These are phyloP conservation scores for Myocastor coypus DNA, from an alignment of 2,113 vertebrate species.

Conservation along the genomic window DNA sequence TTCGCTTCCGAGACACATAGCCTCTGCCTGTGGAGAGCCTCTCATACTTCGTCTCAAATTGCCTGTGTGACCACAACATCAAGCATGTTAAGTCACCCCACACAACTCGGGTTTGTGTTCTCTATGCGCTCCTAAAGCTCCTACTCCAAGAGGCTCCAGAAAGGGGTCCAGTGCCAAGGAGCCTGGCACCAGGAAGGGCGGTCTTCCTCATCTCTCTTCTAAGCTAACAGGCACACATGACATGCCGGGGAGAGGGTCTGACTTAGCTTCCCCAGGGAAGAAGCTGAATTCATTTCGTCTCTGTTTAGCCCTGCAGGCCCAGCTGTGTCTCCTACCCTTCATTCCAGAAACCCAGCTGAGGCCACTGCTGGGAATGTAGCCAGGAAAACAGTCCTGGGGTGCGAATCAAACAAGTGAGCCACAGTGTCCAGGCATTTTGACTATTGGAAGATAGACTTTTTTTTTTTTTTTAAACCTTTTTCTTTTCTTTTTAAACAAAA, in stretches of 20 bases:
- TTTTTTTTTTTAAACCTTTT: background rate
- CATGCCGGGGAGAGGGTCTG: background rate
- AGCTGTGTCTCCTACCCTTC: background rate
- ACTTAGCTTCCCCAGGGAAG: background rate
- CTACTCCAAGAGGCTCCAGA: background rate
- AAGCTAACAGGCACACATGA: background rate
- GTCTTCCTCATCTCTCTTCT: background rate
- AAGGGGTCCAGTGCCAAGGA: background rate
- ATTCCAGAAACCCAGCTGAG: slow-evolving; percentile 21
- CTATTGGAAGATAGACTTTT: background rate
- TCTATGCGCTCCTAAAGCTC: background rate
- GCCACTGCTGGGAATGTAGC: background rate
- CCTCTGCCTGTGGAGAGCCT: slow-evolving; percentile 90
- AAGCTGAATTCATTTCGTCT: slow-evolving; percentile 10
- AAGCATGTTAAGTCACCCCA: background rate
- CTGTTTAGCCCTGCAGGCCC: background rate
- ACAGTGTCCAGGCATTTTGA: background rate
- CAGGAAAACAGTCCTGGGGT: background rate
- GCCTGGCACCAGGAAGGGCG: background rate
- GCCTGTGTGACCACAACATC: slow-evolving; percentile 84
- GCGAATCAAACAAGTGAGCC: background rate
- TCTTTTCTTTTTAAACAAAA: background rate
- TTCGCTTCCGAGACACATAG: slow-evolving; percentile 86
- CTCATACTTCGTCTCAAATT: slow-evolving; percentile 91
- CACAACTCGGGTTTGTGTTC: background rate